These are phyloP conservation scores for Idaea aversata DNA, from an alignment of 2,888 invertebrate genomes.

Conservation along the genomic window DNA sequence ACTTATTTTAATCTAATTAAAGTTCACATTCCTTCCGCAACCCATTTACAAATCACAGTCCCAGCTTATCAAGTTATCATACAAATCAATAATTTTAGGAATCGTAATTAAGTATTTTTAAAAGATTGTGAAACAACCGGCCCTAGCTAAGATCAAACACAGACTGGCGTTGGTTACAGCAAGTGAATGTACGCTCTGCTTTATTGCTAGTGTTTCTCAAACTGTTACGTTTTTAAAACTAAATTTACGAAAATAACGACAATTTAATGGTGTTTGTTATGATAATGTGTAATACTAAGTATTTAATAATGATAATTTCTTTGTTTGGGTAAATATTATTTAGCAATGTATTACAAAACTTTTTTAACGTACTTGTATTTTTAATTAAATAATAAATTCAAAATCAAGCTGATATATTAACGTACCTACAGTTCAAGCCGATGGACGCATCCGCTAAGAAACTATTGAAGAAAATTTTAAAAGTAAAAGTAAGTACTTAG, in stretches of 20 bases:
- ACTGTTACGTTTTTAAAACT: slow-evolving; percentile 28
- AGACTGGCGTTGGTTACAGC: slow-evolving; percentile 44
- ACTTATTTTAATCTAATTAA: slow-evolving; percentile 52
- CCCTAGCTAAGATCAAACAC: slow-evolving; percentile 41
- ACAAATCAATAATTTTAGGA: slow-evolving; percentile 7
- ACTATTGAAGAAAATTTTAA: too few species aligned
- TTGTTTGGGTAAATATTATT: too few species aligned
- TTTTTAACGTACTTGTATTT: too few species aligned
- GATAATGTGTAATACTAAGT: slow-evolving; percentile 24
- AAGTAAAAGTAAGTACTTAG: too few species aligned
- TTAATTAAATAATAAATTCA: too few species aligned
- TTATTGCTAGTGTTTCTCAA: slow-evolving; percentile 53
- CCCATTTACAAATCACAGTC: slow-evolving; percentile 3
- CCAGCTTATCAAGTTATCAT: neutral
- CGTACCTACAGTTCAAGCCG: too few species aligned
- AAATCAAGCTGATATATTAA: too few species aligned
- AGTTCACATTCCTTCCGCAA: slow-evolving; percentile 34
- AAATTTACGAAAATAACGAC: slow-evolving; percentile 11
- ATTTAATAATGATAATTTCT: too few species aligned
- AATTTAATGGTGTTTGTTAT: slow-evolving; percentile 20
- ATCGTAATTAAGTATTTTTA: slow-evolving; percentile 4
- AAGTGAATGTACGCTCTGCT: slow-evolving; percentile 54
- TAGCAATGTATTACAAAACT: too few species aligned
- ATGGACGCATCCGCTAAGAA: too few species aligned
- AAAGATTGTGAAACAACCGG: slow-evolving; percentile 40